Evolutionary conservation across 1,140 invertebrate species (phyloP), one percentile per base, ranked within the genome.

Genomic region (Rhyacophila brunnea): DNA sequence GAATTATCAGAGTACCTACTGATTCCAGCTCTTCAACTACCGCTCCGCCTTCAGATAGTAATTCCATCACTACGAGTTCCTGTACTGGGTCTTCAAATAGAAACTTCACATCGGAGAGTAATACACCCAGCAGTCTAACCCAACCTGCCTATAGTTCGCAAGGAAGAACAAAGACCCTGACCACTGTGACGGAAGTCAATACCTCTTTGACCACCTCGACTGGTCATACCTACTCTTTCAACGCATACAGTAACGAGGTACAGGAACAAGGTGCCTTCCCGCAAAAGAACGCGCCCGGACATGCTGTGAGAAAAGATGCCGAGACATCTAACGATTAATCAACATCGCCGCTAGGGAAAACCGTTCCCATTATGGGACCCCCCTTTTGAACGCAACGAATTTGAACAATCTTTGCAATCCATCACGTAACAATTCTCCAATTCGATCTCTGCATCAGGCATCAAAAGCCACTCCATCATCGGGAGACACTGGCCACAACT

Each of bases 21-120:
- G 75, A 77, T 49, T 78, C 77, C 0, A 78, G 75, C 54, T 78
- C 75, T 0, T 74, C 74, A 59, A 71, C 72, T 55, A 75, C 74
- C 43, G 77, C 75, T 5, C 69, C 73, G 0, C 74, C 74, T 1
- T 67, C 70, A 13, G 73, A 69, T 6, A 70, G 70, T 35, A 77
- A 73, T 60, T 74, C 71, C 0, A 52, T 51, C 6, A 73, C 74
- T 0, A 73, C 73, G 0, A 74, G 74, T 2, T 74, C 77, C 0
- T 74, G 74, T 14, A 76, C 72, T 0, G 74, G 73, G 47, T 75
- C 59, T 15, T 54, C 73, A 0, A 69, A 75, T 35, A 72, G 72
- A 0, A 77, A 75, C 47, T 71, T 57, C 2, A 55, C 74, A 0
- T 76, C 75, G 19, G 75, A 75, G 51, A 78, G 77, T 54, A 71